Evolutionary conservation across 2,113 vertebrate species (phyloP), one percentile per base, ranked within the genome.

Genomic region (Fulica atra): DNA sequence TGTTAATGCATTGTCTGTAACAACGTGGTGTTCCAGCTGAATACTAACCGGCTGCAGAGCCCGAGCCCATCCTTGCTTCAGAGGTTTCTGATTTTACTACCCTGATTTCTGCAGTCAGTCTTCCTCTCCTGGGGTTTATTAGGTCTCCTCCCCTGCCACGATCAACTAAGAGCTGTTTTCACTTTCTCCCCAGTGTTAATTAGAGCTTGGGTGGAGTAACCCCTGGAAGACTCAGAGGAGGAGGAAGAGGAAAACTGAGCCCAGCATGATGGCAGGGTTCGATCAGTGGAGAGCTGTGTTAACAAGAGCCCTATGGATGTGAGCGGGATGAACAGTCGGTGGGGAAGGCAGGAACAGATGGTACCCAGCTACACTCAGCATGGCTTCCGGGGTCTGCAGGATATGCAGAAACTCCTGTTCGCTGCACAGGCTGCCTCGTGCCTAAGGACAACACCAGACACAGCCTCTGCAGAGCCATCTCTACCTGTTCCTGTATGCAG

Each of bases 1-100:
- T 95, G 86, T 92, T 94, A 96, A 92, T 96, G 81, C 86, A 72
- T 93, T 95, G 86, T 94, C 92, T 94, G 23, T 81, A 81, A 87
- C 65, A 79, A 40, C 8, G 2, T 23, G 40, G 61, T 33, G 4
- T 87, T 95, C 83, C 83, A 69, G 81, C 91, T 94, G 95, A 89
- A 96, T 96, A 84, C 86, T 91, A 94, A 97, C 92, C 0, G 61
- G 44, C 83, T 93, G 85, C 40, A 11, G 61, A 91, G 80, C 64
- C 42, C 1, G 2, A 86, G 65, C 82, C 35, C 86, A 71, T 82
- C 57, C 56, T 83, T 51, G 63, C 74, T 92, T 92, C 83, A 70
- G 53, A 94, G 92, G 50, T 81, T 88, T 92, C 81, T 79, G 65
- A 38, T 91, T 96, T 96, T 94, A 89, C 86, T 91, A 46, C 78